Conservation (phyloP, 2,888 invertebrate species). For the Harpalus rufipes region DNA sequence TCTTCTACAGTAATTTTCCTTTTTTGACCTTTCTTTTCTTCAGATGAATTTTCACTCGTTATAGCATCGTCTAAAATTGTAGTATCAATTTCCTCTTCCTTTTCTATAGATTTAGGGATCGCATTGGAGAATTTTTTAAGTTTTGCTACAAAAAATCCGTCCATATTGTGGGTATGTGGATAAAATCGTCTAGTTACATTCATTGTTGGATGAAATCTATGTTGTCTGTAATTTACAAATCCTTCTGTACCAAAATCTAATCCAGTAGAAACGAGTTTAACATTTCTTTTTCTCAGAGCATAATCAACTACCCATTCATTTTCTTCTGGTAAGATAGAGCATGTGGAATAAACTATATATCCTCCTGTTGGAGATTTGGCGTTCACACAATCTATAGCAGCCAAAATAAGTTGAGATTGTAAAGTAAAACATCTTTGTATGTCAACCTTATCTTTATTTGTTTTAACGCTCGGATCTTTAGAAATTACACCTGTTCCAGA, state of each 20-base stretch:
- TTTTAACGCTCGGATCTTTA: conserved; percentile 98
- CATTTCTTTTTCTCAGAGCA: conserved; percentile 94
- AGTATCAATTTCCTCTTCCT: conserved; percentile 71
- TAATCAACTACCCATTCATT: conserved; percentile 99
- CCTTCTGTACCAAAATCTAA: conserved; percentile 98
- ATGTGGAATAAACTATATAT: conserved; percentile 98
- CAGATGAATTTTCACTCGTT: conserved; percentile 4
- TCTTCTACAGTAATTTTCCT: conserved; percentile 29
- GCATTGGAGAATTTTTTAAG: conserved; percentile 96
- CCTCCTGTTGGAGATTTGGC: conserved; percentile 96
- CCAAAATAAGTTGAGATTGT: conserved; percentile 93
- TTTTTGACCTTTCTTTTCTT: conserved; percentile 73
- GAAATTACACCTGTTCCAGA: conserved; percentile 98
- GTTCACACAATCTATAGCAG: conserved; percentile 98
- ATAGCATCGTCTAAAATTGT: conserved; percentile 41
- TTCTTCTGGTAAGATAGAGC: conserved; percentile 98
- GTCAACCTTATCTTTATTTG: conserved; percentile 92
- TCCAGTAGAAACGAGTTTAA: conserved; percentile 95
- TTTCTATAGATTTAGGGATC: conserved; percentile 78
- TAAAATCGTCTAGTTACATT: conserved; percentile 94
- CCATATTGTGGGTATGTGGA: conserved; percentile 99
- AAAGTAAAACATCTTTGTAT: conserved; percentile 94
- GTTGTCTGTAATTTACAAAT: conserved; percentile 91
- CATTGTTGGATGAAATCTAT: conserved; percentile 93
- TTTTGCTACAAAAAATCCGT: conserved; percentile 99